These are phyloP conservation scores for Myiopsitta monachus DNA, from an alignment of 2,113 vertebrate genomes.

Conservation along the genomic window DNA sequence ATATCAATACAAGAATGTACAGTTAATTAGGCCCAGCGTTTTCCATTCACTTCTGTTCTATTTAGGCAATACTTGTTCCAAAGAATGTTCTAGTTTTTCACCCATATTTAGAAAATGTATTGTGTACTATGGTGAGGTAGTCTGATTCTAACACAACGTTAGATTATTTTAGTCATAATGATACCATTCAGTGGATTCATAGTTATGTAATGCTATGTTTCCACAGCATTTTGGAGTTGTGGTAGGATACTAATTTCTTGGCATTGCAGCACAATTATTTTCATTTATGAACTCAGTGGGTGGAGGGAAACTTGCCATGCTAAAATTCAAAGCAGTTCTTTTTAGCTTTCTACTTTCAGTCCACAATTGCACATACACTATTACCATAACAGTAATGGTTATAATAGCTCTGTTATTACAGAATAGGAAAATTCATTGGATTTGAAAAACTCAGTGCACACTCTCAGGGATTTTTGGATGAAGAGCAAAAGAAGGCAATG, in stretches of 20 bases:
- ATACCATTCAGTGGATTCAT: slow-evolving; percentile 1
- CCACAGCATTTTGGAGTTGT: neutral
- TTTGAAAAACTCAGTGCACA: neutral
- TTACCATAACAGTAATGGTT: neutral
- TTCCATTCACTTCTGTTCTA: slow-evolving; percentile 52
- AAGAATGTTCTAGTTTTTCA: slow-evolving; percentile 61
- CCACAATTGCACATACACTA: neutral
- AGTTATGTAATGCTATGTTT: slow-evolving; percentile 16
- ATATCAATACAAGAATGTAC: slow-evolving; percentile 44
- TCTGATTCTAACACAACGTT: slow-evolving; percentile 8
- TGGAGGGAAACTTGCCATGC: neutral
- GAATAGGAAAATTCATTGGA: neutral
- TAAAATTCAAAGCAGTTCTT: neutral
- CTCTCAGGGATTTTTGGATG: neutral
- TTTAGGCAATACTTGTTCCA: slow-evolving; percentile 25
- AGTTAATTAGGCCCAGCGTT: slow-evolving; percentile 57
- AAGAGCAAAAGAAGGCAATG: neutral
- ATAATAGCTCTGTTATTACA: neutral
- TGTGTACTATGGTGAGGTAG: slow-evolving; percentile 50
- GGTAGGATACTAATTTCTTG: slow-evolving; percentile 27
- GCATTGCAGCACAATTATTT: slow-evolving; percentile 22
- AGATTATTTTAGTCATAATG: slow-evolving; percentile 56
- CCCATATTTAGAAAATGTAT: slow-evolving; percentile 45
- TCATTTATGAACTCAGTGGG: neutral
- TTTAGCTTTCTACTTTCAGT: neutral